Evolutionary conservation across 2,888 invertebrate genomes (phyloP).

Genomic region (Acheta domesticus): DNA sequence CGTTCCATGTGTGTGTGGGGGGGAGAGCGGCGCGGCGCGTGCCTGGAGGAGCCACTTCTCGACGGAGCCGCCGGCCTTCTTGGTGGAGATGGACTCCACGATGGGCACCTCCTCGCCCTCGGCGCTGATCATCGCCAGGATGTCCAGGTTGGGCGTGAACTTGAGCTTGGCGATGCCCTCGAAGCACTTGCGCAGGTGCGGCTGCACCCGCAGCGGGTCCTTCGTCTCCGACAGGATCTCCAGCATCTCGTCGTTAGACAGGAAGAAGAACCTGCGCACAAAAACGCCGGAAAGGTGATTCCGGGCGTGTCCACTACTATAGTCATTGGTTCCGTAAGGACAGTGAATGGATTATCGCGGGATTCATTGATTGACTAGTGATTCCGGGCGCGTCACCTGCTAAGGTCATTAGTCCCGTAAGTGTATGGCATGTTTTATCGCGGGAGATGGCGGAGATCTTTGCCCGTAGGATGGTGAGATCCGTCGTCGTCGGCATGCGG

Average conservation of each 20-base stretch:
- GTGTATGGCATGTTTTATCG: too few species aligned
- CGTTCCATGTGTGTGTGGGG: too few species aligned
- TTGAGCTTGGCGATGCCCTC: conserved; percentile 75
- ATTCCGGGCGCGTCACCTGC: too few species aligned
- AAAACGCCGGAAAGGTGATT: background rate
- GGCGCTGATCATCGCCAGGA: conserved; percentile 73
- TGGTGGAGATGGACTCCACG: conserved; percentile 60
- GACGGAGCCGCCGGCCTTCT: conserved; percentile 74
- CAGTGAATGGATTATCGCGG: too few species aligned
- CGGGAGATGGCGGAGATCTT: too few species aligned
- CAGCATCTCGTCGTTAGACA: conserved; percentile 87
- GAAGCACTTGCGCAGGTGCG: conserved; percentile 83
- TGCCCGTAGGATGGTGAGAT: too few species aligned
- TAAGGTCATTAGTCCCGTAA: too few species aligned
- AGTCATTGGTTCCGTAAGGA: too few species aligned
- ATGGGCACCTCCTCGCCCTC: conserved; percentile 69
- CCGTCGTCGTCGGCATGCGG: too few species aligned
- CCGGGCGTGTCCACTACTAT: too few species aligned
- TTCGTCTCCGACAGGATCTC: conserved; percentile 88
- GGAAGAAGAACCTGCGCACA: conserved; percentile 71
- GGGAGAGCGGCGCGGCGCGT: too few species aligned
- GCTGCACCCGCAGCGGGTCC: conserved; percentile 78
- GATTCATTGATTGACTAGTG: too few species aligned
- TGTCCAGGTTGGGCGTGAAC: conserved; percentile 69
- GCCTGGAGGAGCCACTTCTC: conserved; percentile 77